phyloP scores from a whole-genome alignment of 2,888 invertebrate genomes.

The Andrena bicolor region DNA sequence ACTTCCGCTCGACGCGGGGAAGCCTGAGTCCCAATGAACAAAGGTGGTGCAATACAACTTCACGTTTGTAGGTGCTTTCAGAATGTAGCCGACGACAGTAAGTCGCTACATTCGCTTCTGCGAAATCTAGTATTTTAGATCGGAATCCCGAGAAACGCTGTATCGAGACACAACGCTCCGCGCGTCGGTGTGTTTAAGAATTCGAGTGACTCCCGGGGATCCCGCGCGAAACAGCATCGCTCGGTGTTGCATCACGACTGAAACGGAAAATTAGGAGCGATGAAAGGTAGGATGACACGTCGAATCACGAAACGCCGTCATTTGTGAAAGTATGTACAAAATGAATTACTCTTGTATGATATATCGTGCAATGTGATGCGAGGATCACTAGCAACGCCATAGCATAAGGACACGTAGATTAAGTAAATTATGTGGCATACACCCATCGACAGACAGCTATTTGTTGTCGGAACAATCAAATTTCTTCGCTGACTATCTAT shows the following conservation, averaged over 20 bases:
- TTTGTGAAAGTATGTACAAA: constrained; percentile 77
- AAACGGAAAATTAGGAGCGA: constrained; percentile 11
- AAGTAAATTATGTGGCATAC: constrained; percentile 71
- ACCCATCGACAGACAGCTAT: constrained; percentile 61
- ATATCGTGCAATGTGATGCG: constrained; percentile 64
- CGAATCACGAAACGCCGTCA: constrained; percentile 47
- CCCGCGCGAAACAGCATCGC: background rate
- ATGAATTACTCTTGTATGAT: constrained; percentile 77
- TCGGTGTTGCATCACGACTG: constrained; percentile 35
- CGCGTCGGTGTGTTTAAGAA: constrained; percentile 23
- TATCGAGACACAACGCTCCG: background rate
- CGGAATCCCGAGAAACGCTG: constrained; percentile 13
- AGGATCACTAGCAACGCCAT: constrained; percentile 56
- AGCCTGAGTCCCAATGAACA: constrained; percentile 26
- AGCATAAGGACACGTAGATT: constrained; percentile 54
- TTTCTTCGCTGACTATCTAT: constrained; percentile 53
- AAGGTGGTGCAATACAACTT: constrained; percentile 59
- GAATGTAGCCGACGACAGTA: constrained; percentile 33
- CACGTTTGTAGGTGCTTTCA: constrained; percentile 60
- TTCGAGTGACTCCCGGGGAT: constrained; percentile 32
- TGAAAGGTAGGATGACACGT: constrained; percentile 19
- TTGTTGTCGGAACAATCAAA: constrained; percentile 63
- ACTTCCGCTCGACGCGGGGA: constrained; percentile 28
- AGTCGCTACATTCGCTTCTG: constrained; percentile 41
- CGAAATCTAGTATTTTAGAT: constrained; percentile 37